Percentiles rank a stretch among this genome's conserved stretches.
Conservation (phyloP, 2,888 invertebrate genomes). For the Caenorhabditis sp. region DNA sequence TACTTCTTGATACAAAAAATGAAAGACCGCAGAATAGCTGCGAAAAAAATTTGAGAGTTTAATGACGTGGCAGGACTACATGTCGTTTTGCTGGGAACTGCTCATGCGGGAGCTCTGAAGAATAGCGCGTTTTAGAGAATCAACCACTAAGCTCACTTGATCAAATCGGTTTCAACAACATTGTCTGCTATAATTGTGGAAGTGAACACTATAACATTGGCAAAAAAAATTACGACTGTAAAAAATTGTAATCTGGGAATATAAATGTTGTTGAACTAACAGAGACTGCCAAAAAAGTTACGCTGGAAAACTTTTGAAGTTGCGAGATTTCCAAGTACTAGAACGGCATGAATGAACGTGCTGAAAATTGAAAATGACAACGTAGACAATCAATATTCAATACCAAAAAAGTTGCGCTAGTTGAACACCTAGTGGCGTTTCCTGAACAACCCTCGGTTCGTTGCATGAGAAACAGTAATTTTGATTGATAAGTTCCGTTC, state of each 20-base stretch:
- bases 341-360: background rate
- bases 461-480: background rate
- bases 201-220: background rate
- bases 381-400: background rate
- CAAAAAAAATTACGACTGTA: background rate
- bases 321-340: background rate
- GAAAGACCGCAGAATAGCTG: constrained; percentile 1
- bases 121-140: background rate
- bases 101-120: background rate
- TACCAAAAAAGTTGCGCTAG: background rate
- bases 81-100: constrained; percentile 20
- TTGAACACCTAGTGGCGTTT: background rate
- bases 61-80: constrained; percentile 43
- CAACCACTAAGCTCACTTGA: background rate
- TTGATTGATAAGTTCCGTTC: background rate
- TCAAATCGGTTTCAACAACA: background rate
- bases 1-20: background rate
- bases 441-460: background rate
- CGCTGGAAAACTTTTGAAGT: background rate
- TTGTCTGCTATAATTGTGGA: background rate
- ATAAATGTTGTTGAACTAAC: background rate
- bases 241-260: background rate
- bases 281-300: background rate
- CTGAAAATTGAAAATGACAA: background rate
- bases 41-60: background rate